Conservation (phyloP, 2,113 vertebrate genomes). For the Acrocephalus arundinaceus region DNA sequence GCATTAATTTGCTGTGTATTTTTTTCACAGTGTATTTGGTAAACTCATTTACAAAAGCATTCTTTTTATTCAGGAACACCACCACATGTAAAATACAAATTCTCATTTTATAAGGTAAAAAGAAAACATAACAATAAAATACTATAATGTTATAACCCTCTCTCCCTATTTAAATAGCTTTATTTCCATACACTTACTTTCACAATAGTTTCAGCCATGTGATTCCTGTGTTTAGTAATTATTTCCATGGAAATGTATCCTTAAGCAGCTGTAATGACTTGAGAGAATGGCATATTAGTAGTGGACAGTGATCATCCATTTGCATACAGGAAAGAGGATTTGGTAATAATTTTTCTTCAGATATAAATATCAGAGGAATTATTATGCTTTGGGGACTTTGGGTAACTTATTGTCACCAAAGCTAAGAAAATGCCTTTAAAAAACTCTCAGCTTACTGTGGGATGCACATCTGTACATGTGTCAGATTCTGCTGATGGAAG, state of each 20-base stretch:
- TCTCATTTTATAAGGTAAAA: not conserved
- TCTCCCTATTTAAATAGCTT: not conserved
- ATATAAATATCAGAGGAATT: not conserved
- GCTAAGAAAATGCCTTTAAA: not conserved
- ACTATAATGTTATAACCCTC: rapidly evolving
- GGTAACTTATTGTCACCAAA: not conserved
- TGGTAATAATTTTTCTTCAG: not conserved
- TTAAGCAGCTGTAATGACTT: not conserved
- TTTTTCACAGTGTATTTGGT: not conserved
- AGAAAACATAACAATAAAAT: not conserved
- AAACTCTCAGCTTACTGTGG: not conserved
- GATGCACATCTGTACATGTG: not conserved
- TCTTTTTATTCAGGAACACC: not conserved
- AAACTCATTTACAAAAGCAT: not conserved
- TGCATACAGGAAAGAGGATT: not conserved
- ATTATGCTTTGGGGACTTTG: not conserved
- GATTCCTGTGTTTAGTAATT: not conserved
- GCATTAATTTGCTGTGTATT: not conserved
- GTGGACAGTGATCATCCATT: not conserved
- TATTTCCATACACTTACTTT: not conserved
- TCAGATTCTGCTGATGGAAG: not conserved
- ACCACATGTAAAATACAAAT: not conserved
- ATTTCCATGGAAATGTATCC: not conserved
- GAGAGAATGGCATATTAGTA: not conserved
- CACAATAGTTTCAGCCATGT: not conserved